Conservation (phyloP, 2,888 invertebrate species). For the Pseudanteris insignis region DNA sequence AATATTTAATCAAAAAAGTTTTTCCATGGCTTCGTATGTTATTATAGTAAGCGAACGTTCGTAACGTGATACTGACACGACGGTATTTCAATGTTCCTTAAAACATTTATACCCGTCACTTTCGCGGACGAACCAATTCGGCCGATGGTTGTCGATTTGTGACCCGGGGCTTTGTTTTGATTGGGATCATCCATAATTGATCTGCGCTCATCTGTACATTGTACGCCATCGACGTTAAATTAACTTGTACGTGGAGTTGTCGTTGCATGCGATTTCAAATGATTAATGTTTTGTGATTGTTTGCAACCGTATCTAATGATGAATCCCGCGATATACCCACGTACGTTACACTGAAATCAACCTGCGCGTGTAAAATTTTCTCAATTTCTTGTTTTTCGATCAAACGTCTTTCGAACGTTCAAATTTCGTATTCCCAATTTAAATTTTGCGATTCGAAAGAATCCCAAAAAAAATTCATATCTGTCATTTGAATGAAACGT, state of each 20-base stretch:
- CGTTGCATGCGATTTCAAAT: not conserved
- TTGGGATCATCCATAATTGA: constrained; percentile 13
- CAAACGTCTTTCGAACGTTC: not conserved
- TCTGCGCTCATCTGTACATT: constrained; percentile 13
- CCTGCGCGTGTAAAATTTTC: not conserved
- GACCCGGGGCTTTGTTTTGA: constrained; percentile 5
- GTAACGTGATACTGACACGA: no score
- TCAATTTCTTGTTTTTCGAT: not conserved
- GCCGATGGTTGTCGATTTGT: constrained; percentile 2
- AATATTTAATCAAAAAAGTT: no score
- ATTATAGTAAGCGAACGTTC: no score
- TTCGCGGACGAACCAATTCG: no score
- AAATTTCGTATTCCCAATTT: not conserved
- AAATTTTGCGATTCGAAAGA: not conserved
- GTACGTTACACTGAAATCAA: not conserved
- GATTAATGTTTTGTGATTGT: constrained; percentile 9
- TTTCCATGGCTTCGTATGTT: no score
- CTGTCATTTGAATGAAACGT: not conserved
- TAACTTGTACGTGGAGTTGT: constrained; percentile 14
- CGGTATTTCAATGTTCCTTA: no score
- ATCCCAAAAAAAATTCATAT: not conserved
- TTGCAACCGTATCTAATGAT: not conserved
- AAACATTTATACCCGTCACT: no score
- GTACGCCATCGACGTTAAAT: constrained; percentile 9
- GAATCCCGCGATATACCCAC: no score